phyloP scores from a whole-genome alignment of 2,113 vertebrate genomes.

The Bagarius yarrelli region DNA sequence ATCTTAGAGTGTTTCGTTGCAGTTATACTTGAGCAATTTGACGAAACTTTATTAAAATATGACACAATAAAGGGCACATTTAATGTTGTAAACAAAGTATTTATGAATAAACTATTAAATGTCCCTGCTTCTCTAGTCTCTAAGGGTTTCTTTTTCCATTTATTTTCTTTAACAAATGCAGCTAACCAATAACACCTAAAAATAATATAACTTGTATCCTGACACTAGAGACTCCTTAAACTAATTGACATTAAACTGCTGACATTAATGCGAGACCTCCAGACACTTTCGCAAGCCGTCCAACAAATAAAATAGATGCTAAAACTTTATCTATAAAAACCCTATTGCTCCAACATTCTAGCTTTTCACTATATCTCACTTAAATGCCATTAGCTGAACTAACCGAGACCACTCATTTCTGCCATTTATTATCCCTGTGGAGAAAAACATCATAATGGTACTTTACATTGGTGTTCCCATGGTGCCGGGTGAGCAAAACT shows the following conservation, averaged over 20 bases:
- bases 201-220: neutral
- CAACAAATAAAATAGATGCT: neutral
- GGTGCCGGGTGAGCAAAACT: constrained; percentile 22
- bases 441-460: constrained; percentile 31
- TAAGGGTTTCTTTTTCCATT: too few relatives aligned
- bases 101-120: neutral
- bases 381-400: constrained; percentile 18
- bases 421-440: neutral
- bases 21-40: neutral
- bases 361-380: neutral
- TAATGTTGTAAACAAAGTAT: neutral
- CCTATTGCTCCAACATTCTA: neutral
- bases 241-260: neutral
- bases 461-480: constrained; percentile 37
- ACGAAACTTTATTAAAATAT: neutral
- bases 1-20: neutral
- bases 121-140: neutral
- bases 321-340: neutral
- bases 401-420: constrained; percentile 22
- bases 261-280: neutral
- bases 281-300: neutral
- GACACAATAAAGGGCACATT: neutral
- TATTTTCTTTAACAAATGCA: neutral
- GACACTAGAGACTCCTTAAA: neutral
- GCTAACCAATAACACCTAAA: neutral